These are phyloP conservation scores for Chelon labrosus DNA, from an alignment of 2,797 vertebrate species.

Conservation along the genomic window DNA sequence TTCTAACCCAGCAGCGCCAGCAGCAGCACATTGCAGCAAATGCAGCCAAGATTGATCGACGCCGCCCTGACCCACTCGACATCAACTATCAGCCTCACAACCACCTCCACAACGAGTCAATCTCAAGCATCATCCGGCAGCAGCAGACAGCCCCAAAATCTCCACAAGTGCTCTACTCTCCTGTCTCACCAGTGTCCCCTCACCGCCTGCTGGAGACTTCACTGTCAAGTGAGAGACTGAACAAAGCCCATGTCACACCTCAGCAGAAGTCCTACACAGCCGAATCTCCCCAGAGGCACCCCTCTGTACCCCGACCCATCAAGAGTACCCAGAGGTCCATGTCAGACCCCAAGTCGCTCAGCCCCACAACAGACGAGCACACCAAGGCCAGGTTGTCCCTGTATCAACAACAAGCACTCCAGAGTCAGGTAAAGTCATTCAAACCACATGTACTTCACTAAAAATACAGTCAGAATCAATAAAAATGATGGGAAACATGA, in stretches of 20 bases:
- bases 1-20: slow-evolving; percentile 85
- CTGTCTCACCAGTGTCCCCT: slow-evolving; percentile 95
- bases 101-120: slow-evolving; percentile 92
- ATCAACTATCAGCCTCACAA: slow-evolving; percentile 94
- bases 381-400: slow-evolving; percentile 94
- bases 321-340: slow-evolving; percentile 98
- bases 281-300: slow-evolving; percentile 91
- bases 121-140: slow-evolving; percentile 95
- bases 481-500: not conserved
- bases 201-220: slow-evolving; percentile 94
- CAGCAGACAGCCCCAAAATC: slow-evolving; percentile 90
- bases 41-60: slow-evolving; percentile 91
- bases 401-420: slow-evolving; percentile 95
- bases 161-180: slow-evolving; percentile 97
- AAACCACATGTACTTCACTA: slow-evolving; percentile 9
- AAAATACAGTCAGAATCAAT: not conserved
- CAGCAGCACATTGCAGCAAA: slow-evolving; percentile 80
- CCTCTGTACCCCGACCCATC: slow-evolving; percentile 94
- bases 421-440: slow-evolving; percentile 91
- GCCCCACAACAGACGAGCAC: slow-evolving; percentile 95
- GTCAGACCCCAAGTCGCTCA: slow-evolving; percentile 98
- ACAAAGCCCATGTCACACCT: slow-evolving; percentile 97
- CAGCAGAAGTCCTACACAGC: slow-evolving; percentile 95
- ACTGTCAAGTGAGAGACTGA: slow-evolving; percentile 94
- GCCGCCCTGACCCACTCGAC: slow-evolving; percentile 96